phyloP scores from a whole-genome alignment of 2,888 invertebrate species.

The Polymixis lichenea region DNA sequence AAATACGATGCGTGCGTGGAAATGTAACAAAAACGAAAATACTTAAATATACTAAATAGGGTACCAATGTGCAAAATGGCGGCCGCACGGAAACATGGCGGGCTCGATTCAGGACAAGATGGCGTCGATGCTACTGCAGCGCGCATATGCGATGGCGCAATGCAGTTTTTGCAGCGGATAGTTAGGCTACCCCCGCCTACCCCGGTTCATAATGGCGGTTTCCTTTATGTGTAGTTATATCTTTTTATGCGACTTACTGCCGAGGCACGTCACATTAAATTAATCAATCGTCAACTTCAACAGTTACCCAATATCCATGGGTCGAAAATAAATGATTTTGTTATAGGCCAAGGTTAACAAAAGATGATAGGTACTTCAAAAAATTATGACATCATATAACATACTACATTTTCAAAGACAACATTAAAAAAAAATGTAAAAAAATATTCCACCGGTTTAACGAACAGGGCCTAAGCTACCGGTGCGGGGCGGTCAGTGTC shows the following conservation, averaged over 20 bases:
- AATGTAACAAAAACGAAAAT: not conserved
- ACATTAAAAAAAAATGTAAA: no score
- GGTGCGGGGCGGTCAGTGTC: no score
- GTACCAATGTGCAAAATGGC: not conserved
- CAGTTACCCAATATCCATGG: not conserved
- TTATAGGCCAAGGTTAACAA: not conserved
- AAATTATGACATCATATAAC: not conserved
- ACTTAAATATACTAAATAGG: no score
- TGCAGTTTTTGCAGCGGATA: constrained; percentile 17
- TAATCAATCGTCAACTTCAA: no score
- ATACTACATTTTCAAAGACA: not conserved
- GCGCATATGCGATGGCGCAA: constrained; percentile 15
- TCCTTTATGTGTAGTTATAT: not conserved
- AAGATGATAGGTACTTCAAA: no score
- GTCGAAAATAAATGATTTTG: not conserved
- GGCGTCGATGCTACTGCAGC: constrained; percentile 1
- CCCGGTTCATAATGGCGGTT: not conserved
- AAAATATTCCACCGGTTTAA: no score
- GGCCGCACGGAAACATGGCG: not conserved
- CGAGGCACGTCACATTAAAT: no score
- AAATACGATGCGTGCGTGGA: not conserved
- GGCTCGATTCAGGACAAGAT: not conserved
- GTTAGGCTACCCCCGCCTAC: not conserved
- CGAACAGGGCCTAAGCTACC: accelerated
- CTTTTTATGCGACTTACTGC: not conserved